A percentile compares a stretch with the other conserved stretches of the same genome.
Conservation (phyloP, 1,140 invertebrate genomes). For the Adelges cooleyi region DNA sequence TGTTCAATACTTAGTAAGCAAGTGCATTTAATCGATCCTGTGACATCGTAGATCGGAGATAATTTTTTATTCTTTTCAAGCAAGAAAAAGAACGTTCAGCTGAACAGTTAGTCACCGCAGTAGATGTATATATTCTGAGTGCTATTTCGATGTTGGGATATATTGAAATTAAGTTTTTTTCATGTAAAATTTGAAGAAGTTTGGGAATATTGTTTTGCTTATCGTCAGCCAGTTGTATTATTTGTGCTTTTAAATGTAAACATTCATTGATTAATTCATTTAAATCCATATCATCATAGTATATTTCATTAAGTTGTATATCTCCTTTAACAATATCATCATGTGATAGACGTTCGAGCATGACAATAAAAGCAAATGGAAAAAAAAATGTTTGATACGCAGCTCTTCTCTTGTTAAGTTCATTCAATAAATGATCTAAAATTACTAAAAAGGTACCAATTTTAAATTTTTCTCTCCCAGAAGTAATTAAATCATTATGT, state of each 20-base stretch:
- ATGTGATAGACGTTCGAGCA: background rate
- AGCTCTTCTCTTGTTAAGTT: background rate
- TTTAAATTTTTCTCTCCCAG: background rate
- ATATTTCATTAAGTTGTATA: slow-evolving; percentile 13
- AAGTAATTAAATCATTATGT: background rate
- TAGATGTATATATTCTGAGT: too few species aligned
- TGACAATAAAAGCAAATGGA: background rate
- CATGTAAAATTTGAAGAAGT: slow-evolving; percentile 6
- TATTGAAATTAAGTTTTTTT: background rate
- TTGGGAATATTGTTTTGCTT: slow-evolving; percentile 14
- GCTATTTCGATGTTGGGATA: too few species aligned
- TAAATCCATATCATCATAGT: slow-evolving; percentile 14
- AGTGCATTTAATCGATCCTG: too few species aligned
- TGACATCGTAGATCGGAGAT: too few species aligned
- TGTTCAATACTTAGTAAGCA: too few species aligned
- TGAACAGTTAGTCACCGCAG: too few species aligned
- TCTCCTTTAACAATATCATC: slow-evolving; percentile 9
- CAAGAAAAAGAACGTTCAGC: too few species aligned
- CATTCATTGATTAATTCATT: slow-evolving; percentile 16
- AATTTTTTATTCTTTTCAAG: too few species aligned
- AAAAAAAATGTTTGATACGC: background rate
- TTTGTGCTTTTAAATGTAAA: background rate
- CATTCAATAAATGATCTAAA: background rate
- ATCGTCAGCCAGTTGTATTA: slow-evolving; percentile 12
- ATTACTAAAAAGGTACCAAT: background rate